These are phyloP conservation scores for Zygogramma bicolorata DNA, from an alignment of 2,888 invertebrate species.

Conservation along the genomic window DNA sequence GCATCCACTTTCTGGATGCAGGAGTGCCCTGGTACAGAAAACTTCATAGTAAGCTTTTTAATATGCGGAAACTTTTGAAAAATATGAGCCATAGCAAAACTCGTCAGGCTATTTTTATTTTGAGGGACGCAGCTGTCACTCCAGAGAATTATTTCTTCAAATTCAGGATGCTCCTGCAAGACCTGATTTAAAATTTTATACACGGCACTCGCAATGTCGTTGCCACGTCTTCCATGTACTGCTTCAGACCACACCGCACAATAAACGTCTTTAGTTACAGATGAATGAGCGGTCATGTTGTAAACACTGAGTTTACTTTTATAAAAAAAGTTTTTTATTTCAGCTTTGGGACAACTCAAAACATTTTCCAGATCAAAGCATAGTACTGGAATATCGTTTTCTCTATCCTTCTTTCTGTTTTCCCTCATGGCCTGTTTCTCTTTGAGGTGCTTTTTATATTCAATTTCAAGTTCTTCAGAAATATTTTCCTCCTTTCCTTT, in stretches of 20 bases:
- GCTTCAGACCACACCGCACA: constrained; percentile 50
- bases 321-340: constrained; percentile 47
- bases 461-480: constrained; percentile 7
- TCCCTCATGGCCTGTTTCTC: constrained; percentile 17
- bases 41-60: constrained; percentile 46
- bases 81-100: constrained; percentile 7
- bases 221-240: constrained; percentile 30
- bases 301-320: constrained; percentile 42
- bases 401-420: constrained; percentile 17
- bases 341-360: constrained; percentile 43
- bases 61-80: background rate
- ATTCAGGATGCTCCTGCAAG: constrained; percentile 39
- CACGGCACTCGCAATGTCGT: constrained; percentile 48
- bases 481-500: constrained; percentile 5
- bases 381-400: constrained; percentile 14
- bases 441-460: constrained; percentile 7
- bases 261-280: constrained; percentile 42
- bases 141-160: constrained; percentile 43
- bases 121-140: constrained; percentile 28
- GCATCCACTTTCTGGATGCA: constrained; percentile 48
- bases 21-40: constrained; percentile 50
- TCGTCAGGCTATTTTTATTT: constrained; percentile 4
- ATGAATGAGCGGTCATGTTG: constrained; percentile 46
- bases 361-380: constrained; percentile 41
- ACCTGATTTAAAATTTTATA: constrained; percentile 44